phyloP scores from a whole-genome alignment of 2,797 vertebrate genomes.

The Pseudotriccus pelzelni region DNA sequence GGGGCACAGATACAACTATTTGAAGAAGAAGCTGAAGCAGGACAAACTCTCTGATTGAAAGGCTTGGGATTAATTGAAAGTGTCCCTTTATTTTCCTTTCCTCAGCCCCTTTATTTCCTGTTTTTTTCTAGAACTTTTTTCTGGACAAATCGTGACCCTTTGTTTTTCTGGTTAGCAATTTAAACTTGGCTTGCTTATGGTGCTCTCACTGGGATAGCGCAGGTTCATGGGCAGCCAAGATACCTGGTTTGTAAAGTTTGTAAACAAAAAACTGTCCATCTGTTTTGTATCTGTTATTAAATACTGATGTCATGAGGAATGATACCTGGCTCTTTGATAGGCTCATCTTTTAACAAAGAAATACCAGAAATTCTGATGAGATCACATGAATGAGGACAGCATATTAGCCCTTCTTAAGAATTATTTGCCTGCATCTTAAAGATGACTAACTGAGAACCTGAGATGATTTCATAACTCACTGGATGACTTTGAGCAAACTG shows the following conservation, averaged over 20 bases:
- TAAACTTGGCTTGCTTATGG: neutral
- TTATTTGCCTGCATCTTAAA: neutral
- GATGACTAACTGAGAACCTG: neutral
- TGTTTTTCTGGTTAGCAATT: neutral
- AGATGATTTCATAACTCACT: neutral
- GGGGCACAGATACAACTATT: neutral
- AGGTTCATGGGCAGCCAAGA: neutral
- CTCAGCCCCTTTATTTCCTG: neutral
- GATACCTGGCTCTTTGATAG: neutral
- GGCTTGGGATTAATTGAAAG: conserved; percentile 40
- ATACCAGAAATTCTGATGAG: neutral
- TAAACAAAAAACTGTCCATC: neutral
- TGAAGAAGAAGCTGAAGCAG: neutral
- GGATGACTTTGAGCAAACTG: neutral
- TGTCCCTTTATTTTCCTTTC: conserved; percentile 5
- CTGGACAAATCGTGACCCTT: neutral
- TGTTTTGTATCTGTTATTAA: neutral
- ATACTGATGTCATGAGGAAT: neutral
- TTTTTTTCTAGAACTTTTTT: neutral
- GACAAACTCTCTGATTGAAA: conserved; percentile 24
- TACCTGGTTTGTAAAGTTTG: neutral
- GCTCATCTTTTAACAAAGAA: neutral
- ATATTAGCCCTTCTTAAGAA: neutral
- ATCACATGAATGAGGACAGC: neutral
- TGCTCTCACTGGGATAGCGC: neutral